Percentiles rank a stretch among this genome's conserved stretches.
phyloP scores from a whole-genome alignment of 2,113 vertebrate genomes.

The Ictalurus furcatus region DNA sequence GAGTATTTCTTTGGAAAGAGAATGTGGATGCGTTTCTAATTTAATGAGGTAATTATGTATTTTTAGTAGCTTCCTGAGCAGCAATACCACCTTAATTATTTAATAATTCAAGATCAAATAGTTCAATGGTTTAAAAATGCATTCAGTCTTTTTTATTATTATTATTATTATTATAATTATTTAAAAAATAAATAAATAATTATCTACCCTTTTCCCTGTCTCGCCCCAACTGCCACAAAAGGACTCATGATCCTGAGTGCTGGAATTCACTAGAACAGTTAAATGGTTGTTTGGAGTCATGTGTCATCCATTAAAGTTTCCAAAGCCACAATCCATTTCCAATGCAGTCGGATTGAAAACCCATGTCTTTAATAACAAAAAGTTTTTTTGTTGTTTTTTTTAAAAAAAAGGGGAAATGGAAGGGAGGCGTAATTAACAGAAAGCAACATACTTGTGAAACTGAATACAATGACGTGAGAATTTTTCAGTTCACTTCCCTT shows the following conservation, averaged over 20 bases:
- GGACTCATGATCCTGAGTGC: constrained; percentile 33
- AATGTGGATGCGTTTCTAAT: neutral
- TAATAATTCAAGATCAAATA: neutral
- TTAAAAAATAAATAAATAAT: neutral
- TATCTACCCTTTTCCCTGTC: constrained; percentile 7
- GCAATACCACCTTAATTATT: neutral
- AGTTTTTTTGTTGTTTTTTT: neutral
- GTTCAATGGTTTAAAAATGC: neutral
- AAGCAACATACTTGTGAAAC: constrained; percentile 18
- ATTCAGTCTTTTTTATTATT: neutral
- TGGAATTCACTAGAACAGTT: constrained; percentile 53
- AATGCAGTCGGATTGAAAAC: constrained; percentile 53
- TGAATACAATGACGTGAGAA: constrained; percentile 24
- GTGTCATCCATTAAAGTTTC: constrained; percentile 53
- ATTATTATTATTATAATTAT: too few species aligned
- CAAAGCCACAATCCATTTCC: constrained; percentile 42
- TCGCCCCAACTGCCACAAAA: neutral
- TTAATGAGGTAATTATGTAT: neutral
- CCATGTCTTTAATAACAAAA: constrained; percentile 53
- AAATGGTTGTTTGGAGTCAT: constrained; percentile 64
- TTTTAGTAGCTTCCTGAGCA: neutral
- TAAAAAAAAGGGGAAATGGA: neutral
- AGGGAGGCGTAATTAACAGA: neutral
- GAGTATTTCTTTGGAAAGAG: neutral
- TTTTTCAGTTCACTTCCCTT: neutral